phyloP scores from a whole-genome alignment of 1,140 invertebrate species.

The Myzus persicae region DNA sequence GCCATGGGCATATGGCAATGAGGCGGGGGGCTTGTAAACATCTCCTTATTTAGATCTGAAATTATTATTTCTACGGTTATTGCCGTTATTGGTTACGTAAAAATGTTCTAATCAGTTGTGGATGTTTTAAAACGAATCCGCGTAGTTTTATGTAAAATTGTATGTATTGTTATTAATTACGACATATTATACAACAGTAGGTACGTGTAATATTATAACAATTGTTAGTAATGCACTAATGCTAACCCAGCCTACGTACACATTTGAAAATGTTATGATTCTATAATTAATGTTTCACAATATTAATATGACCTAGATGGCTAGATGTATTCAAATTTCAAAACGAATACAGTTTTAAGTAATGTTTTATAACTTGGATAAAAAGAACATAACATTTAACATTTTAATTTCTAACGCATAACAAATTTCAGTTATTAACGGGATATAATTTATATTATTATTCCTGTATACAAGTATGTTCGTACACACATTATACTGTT shows the following conservation, averaged over 20 bases:
- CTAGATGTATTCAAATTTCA: background rate
- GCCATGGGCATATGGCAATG: background rate
- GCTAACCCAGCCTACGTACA: background rate
- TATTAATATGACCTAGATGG: constrained; percentile 1
- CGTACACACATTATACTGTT: background rate
- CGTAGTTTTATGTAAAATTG: background rate
- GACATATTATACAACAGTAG: background rate
- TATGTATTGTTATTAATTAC: background rate
- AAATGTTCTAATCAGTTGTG: background rate
- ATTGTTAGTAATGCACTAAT: constrained; percentile 10
- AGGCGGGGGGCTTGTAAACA: background rate
- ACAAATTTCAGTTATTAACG: background rate
- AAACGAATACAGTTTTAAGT: background rate
- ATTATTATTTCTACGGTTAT: background rate
- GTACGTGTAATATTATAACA: background rate
- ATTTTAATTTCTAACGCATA: background rate
- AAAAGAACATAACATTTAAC: background rate
- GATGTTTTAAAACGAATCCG: background rate
- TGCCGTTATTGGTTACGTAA: background rate
- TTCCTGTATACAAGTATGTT: background rate
- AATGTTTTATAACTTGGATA: background rate
- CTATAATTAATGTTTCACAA: constrained; percentile 9
- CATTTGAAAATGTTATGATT: background rate
- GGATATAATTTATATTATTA: constrained; percentile 2
- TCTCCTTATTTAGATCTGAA: background rate